Conservation (phyloP, 2,888 invertebrate species). For the Trachelus iudaicus region DNA sequence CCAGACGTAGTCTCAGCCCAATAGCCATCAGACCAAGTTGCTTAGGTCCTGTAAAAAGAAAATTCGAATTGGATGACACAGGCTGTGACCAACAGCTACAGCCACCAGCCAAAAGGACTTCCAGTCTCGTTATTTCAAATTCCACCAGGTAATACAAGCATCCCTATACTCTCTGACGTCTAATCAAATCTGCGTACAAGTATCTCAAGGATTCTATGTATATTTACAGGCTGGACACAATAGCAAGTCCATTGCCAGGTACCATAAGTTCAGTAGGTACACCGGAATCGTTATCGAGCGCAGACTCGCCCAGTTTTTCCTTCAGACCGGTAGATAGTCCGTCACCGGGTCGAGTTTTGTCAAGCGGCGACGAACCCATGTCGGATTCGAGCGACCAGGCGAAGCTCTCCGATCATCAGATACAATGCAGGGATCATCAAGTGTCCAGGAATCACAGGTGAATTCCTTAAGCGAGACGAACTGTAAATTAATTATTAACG, state of each 20-base stretch:
- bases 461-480: neutral
- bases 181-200: neutral
- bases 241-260: conserved; percentile 68
- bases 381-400: conserved; percentile 49
- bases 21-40: conserved; percentile 79
- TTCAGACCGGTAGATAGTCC: conserved; percentile 70
- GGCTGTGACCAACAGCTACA: conserved; percentile 55
- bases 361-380: conserved; percentile 63
- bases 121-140: conserved; percentile 59
- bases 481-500: conserved; percentile 2
- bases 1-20: conserved; percentile 84
- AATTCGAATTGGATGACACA: conserved; percentile 72
- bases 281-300: conserved; percentile 72
- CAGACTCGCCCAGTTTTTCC: conserved; percentile 71
- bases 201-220: neutral
- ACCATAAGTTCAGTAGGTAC: conserved; percentile 72
- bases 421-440: conserved; percentile 14
- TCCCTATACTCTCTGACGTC: neutral
- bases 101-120: conserved; percentile 61
- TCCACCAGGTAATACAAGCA: conserved; percentile 51
- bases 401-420: conserved; percentile 39
- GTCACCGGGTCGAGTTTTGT: conserved; percentile 64
- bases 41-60: conserved; percentile 71
- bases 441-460: neutral
- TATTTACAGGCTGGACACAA: conserved; percentile 49